Evolutionary conservation across 2,888 invertebrate genomes (phyloP).

Genomic region (Lypha dubia): DNA sequence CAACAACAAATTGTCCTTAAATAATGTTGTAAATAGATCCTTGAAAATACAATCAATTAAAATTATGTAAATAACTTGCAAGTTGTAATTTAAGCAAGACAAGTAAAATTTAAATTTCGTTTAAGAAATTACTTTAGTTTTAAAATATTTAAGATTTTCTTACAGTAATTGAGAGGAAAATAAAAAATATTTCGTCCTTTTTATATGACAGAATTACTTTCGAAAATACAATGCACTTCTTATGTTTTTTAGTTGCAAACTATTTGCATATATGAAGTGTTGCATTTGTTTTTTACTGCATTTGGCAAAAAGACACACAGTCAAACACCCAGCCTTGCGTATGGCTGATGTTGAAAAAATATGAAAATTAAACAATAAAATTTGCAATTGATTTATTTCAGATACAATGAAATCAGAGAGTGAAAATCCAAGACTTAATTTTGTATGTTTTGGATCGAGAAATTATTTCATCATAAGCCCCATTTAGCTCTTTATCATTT

Average conservation of each 20-base stretch:
- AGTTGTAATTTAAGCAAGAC: neutral
- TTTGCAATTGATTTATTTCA: slow-evolving; percentile 26
- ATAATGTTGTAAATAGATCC: neutral
- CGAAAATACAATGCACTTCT: neutral
- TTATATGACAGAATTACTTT: slow-evolving; percentile 29
- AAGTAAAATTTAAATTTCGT: neutral
- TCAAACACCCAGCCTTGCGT: too few species aligned
- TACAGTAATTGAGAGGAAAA: too few species aligned
- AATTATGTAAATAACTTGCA: slow-evolving; percentile 8
- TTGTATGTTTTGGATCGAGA: too few species aligned
- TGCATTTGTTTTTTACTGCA: slow-evolving; percentile 32
- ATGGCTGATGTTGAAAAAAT: too few species aligned
- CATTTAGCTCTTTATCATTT: too few species aligned
- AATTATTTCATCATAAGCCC: neutral
- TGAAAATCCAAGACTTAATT: too few species aligned
- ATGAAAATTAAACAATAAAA: too few species aligned
- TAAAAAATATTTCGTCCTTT: slow-evolving; percentile 2
- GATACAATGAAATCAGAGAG: neutral
- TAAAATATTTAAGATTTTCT: neutral
- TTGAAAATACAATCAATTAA: slow-evolving; percentile 12
- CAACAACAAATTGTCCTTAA: too few species aligned
- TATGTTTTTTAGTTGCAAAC: slow-evolving; percentile 4
- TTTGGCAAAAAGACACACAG: slow-evolving; percentile 20
- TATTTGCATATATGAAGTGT: slow-evolving; percentile 1
- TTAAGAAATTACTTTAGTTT: neutral